Evolutionary conservation across 2,888 invertebrate species (phyloP).

Genomic region (Netelia melanura): DNA sequence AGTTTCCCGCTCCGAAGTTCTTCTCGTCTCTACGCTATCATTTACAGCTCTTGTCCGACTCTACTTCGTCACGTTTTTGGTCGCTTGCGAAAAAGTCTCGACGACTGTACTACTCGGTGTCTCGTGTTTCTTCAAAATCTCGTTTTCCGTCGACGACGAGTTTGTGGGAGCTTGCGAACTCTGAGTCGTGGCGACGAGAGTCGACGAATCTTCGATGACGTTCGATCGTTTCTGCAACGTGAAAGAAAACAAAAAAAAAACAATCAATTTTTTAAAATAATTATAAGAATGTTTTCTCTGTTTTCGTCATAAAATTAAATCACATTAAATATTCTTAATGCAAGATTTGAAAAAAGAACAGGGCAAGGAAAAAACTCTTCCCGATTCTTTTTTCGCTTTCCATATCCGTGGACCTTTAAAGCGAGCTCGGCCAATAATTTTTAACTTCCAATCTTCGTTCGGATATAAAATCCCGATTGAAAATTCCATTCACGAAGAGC

Average conservation of each 20-base stretch:
- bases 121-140: conserved; percentile 47
- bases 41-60: background rate
- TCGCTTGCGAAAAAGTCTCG: conserved; percentile 30
- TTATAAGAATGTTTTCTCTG: background rate
- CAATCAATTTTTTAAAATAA: conserved; percentile 12
- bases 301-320: background rate
- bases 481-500: conserved; percentile 57
- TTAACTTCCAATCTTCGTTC: background rate
- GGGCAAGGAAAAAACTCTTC: no score
- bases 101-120: conserved; percentile 25
- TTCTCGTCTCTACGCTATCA: conserved; percentile 35
- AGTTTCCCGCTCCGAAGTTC: background rate
- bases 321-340: no score
- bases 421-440: background rate
- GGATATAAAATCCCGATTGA: conserved; percentile 25
- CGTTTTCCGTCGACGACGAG: conserved; percentile 51
- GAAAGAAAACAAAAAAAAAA: background rate
- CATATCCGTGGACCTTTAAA: background rate
- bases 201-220: conserved; percentile 49
- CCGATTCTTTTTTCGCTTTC: background rate
- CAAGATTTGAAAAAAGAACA: no score
- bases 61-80: conserved; percentile 56
- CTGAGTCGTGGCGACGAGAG: conserved; percentile 31
- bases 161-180: conserved; percentile 27
- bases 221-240: conserved; percentile 62